phyloP scores from a whole-genome alignment of 23 tunicate species.

The Trididemnum clinides region DNA sequence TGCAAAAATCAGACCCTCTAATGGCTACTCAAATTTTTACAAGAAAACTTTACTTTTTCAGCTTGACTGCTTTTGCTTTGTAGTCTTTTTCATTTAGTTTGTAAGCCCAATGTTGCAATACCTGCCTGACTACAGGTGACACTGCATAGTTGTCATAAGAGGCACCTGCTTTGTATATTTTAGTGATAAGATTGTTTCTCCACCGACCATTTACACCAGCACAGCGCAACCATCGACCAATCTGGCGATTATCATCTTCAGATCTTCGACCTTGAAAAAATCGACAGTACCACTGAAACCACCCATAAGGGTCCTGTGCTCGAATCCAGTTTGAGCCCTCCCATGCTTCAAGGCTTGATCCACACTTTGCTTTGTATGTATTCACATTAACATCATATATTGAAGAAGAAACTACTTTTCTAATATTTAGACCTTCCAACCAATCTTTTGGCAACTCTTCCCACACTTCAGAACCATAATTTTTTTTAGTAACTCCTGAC shows the following conservation, averaged over 20 bases:
- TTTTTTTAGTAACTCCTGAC: conserved; percentile 40
- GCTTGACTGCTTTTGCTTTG: conserved; percentile 23
- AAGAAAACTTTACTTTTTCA: conserved; percentile 33
- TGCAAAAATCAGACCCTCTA: no score
- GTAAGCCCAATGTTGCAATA: conserved; percentile 57
- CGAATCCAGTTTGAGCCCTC: conserved; percentile 52
- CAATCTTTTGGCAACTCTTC: conserved; percentile 56
- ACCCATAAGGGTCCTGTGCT: conserved; percentile 63
- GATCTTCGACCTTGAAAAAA: conserved; percentile 48
- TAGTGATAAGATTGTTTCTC: conserved; percentile 52
- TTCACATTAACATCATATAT: conserved; percentile 31
- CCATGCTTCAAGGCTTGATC: conserved; percentile 49
- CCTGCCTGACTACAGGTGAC: conserved; percentile 66
- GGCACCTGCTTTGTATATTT: conserved; percentile 34
- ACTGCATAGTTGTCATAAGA: conserved; percentile 18
- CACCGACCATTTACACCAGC: conserved; percentile 58
- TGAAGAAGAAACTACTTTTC: conserved; percentile 25
- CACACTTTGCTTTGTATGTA: conserved; percentile 61
- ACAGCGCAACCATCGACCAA: conserved; percentile 47
- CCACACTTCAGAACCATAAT: conserved; percentile 59
- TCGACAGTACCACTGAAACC: conserved; percentile 75
- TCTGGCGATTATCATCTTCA: conserved; percentile 53
- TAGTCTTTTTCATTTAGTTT: conserved; percentile 45
- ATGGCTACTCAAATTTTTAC: no score
- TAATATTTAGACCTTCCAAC: conserved; percentile 42